phyloP scores from a whole-genome alignment of 2,113 vertebrate species.

The Mesembrinibis cayennensis region DNA sequence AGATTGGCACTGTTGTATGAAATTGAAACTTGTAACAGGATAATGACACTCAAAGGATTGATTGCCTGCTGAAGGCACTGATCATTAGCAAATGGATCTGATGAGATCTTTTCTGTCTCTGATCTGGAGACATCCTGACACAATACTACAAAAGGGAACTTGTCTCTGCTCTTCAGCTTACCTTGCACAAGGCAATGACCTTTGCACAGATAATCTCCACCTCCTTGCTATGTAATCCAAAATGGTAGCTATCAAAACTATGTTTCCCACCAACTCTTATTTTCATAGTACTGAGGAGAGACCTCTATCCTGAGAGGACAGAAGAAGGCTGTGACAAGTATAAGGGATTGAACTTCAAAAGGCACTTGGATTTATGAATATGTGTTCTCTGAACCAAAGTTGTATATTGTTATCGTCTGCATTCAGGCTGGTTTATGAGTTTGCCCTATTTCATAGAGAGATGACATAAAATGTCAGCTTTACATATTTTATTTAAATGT shows the following conservation, averaged over 20 bases:
- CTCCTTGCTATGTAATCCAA: background rate
- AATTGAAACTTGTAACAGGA: background rate
- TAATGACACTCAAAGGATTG: background rate
- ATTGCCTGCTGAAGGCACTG: background rate
- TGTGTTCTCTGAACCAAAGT: background rate
- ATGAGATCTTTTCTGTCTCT: background rate
- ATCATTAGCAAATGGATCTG: background rate
- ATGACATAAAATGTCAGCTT: slow-evolving; percentile 20
- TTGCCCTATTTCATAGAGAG: slow-evolving; percentile 13
- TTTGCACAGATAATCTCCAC: background rate
- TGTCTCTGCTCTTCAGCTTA: background rate
- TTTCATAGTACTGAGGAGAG: background rate
- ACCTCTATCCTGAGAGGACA: background rate
- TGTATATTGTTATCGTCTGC: background rate
- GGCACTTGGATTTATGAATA: background rate
- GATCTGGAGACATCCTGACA: background rate
- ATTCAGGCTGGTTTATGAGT: slow-evolving; percentile 4
- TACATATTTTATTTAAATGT: slow-evolving; percentile 48
- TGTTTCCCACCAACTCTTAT: background rate
- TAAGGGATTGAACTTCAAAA: slow-evolving; percentile 9
- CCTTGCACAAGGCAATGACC: background rate
- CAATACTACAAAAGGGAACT: background rate
- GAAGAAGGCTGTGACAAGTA: background rate
- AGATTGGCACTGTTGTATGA: background rate
- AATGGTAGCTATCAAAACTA: background rate